These are phyloP conservation scores for Lamellibrachia satsuma DNA, from an alignment of 2,888 invertebrate genomes.

Conservation along the genomic window DNA sequence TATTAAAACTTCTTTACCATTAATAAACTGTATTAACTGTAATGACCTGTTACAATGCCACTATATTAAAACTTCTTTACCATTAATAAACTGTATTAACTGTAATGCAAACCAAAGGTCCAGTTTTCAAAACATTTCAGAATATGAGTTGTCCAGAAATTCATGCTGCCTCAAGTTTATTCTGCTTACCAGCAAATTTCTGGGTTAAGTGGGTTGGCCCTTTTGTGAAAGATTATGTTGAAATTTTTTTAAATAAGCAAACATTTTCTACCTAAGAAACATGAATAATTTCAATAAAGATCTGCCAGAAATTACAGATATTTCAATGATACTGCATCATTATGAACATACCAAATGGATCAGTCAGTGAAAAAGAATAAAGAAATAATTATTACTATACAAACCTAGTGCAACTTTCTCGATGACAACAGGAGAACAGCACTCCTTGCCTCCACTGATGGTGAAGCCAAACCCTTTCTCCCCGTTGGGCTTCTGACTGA, in stretches of 20 bases:
- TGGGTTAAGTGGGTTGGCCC: too few relatives aligned
- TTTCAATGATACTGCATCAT: too few relatives aligned
- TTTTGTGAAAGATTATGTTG: too few relatives aligned
- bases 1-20: neutral
- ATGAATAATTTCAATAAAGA: too few relatives aligned
- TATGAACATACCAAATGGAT: neutral
- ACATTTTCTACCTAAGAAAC: too few relatives aligned
- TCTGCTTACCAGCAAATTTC: too few relatives aligned
- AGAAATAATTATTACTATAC: constrained; percentile 19
- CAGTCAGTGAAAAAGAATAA: neutral
- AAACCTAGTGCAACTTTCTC: constrained; percentile 54
- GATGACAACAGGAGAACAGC: constrained; percentile 54
- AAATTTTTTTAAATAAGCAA: too few relatives aligned
- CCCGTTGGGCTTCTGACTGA: constrained; percentile 56
- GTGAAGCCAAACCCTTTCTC: constrained; percentile 64
- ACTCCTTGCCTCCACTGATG: constrained; percentile 57
- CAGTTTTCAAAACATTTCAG: too few relatives aligned
- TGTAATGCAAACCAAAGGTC: too few relatives aligned
- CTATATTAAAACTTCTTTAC: neutral
- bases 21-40: neutral
- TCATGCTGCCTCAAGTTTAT: too few relatives aligned
- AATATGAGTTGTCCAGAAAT: too few relatives aligned
- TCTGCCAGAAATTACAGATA: too few relatives aligned
- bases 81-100: neutral
- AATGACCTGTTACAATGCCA: neutral